A percentile compares a stretch with the other conserved stretches of the same genome.
Evolutionary conservation across 2,797 vertebrate species (phyloP).

Genomic region (Geotrypetes seraphini): DNA sequence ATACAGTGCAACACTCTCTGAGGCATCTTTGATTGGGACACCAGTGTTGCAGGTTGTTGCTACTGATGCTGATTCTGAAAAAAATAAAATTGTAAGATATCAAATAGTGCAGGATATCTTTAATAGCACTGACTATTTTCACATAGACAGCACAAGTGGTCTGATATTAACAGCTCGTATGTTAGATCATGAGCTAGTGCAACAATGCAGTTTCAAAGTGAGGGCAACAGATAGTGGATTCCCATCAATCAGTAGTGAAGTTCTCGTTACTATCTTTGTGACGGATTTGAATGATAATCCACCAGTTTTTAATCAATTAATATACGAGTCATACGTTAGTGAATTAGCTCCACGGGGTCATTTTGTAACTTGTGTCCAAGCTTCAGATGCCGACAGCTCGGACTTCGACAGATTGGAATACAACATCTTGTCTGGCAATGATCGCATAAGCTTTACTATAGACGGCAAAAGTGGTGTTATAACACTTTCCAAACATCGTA

Average conservation of each 20-base stretch:
- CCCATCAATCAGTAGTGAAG: slow-evolving; percentile 79
- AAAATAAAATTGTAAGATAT: slow-evolving; percentile 78
- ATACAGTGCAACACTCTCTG: slow-evolving; percentile 78
- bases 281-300: slow-evolving; percentile 92
- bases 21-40: slow-evolving; percentile 89
- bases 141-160: slow-evolving; percentile 90
- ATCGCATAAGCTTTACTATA: slow-evolving; percentile 80
- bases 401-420: slow-evolving; percentile 85
- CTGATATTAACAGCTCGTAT: slow-evolving; percentile 87
- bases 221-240: slow-evolving; percentile 88
- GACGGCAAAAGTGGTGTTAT: slow-evolving; percentile 77
- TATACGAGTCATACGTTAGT: slow-evolving; percentile 89
- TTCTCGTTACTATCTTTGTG: slow-evolving; percentile 73
- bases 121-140: slow-evolving; percentile 92
- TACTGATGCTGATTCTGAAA: slow-evolving; percentile 78
- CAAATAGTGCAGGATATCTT: slow-evolving; percentile 83
- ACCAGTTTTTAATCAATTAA: slow-evolving; percentile 87
- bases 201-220: slow-evolving; percentile 75
- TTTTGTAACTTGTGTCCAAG: slow-evolving; percentile 91
- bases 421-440: slow-evolving; percentile 87
- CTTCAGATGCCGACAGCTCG: slow-evolving; percentile 84
- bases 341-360: slow-evolving; percentile 86
- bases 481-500: slow-evolving; percentile 76
- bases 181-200: slow-evolving; percentile 81
- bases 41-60: slow-evolving; percentile 83